Evolutionary conservation across 2,888 invertebrate genomes (phyloP).

Genomic region (Acronicta leporina): DNA sequence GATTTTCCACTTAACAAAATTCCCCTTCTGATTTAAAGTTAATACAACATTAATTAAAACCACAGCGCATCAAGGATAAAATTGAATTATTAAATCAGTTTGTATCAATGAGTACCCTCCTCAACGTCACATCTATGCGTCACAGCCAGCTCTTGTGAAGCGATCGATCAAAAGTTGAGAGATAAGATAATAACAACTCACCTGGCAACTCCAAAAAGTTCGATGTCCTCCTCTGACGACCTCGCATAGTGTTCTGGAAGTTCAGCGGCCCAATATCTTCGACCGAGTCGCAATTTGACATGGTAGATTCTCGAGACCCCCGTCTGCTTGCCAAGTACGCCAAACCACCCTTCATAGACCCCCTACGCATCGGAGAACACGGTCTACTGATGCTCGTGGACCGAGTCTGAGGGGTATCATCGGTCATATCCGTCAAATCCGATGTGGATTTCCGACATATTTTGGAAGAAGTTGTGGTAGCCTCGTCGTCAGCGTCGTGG

Average conservation of each 20-base stretch:
- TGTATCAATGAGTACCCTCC: slow-evolving; percentile 42
- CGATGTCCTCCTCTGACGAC: slow-evolving; percentile 94
- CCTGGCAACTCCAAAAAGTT: slow-evolving; percentile 96
- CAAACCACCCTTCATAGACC: slow-evolving; percentile 91
- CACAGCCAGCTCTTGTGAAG: slow-evolving; percentile 15
- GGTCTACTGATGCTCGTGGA: slow-evolving; percentile 90
- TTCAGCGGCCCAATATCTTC: slow-evolving; percentile 95
- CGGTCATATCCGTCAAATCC: slow-evolving; percentile 91
- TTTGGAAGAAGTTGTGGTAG: slow-evolving; percentile 81
- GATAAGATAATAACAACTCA: slow-evolving; percentile 72
- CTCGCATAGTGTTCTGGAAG: slow-evolving; percentile 93
- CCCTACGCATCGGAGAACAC: slow-evolving; percentile 91
- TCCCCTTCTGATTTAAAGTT: no score
- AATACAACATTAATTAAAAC: slow-evolving; percentile 22
- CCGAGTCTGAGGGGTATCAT: slow-evolving; percentile 89
- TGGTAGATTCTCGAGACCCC: slow-evolving; percentile 94
- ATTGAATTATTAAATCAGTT: slow-evolving; percentile 44
- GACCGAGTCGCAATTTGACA: slow-evolving; percentile 90
- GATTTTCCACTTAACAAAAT: no score
- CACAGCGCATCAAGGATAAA: slow-evolving; percentile 28
- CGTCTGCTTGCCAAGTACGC: slow-evolving; percentile 95
- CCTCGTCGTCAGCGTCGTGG: slow-evolving; percentile 83
- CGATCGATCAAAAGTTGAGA: slow-evolving; percentile 27
- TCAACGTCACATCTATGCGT: slow-evolving; percentile 34
- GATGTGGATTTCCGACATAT: slow-evolving; percentile 93